Conservation (phyloP, 2,113 vertebrate species). For the Typhlomys cinereus region DNA sequence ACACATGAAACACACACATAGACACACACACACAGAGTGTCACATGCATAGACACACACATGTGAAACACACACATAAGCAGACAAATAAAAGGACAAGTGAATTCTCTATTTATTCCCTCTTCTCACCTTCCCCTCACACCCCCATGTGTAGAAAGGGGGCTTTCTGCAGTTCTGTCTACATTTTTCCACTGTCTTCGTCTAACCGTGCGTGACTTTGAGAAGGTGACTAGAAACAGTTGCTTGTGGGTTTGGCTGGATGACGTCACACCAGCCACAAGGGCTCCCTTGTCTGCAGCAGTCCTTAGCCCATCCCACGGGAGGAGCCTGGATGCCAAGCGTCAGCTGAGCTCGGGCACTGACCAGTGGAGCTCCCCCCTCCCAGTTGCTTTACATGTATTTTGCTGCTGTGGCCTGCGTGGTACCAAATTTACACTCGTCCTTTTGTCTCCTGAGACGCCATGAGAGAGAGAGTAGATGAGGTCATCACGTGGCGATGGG, state of each 20-base stretch:
- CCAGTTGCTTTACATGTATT: constrained; percentile 64
- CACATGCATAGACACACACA: too few relatives aligned
- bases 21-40: too few relatives aligned
- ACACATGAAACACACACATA: too few relatives aligned
- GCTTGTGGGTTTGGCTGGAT: constrained; percentile 61
- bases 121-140: not conserved
- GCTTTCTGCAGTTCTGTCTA: constrained; percentile 55
- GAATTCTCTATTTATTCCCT: constrained; percentile 29
- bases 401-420: constrained; percentile 58
- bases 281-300: constrained; percentile 65
- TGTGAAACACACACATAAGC: too few relatives aligned
- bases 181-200: constrained; percentile 63
- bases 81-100: too few relatives aligned
- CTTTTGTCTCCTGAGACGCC: constrained; percentile 63
- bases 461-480: constrained; percentile 52
- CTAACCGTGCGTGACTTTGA: constrained; percentile 54
- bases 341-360: constrained; percentile 63
- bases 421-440: constrained; percentile 62
- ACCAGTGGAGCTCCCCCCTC: constrained; percentile 37
- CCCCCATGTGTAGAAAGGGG: constrained; percentile 36
- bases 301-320: constrained; percentile 51
- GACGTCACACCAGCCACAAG: constrained; percentile 25
- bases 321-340: constrained; percentile 59
- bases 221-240: constrained; percentile 69
- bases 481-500: constrained; percentile 34